Conservation (phyloP, 2,888 invertebrate genomes). For the Isotomurus palustris region DNA sequence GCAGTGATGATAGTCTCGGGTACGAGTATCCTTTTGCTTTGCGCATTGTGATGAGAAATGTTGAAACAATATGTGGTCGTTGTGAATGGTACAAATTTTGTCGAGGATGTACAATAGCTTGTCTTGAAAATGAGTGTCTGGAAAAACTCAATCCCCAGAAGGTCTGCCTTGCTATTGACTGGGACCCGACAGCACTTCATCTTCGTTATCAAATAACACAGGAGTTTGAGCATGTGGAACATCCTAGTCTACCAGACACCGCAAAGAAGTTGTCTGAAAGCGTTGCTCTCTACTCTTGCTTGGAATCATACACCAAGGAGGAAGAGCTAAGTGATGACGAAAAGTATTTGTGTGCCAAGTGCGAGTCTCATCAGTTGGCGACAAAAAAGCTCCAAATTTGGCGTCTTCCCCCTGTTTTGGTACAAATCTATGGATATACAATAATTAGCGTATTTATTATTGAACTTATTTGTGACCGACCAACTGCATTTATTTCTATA, state of each 20-base stretch:
- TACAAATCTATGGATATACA: no score
- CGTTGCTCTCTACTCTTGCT: conserved; percentile 75
- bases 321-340: conserved; percentile 73
- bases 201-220: conserved; percentile 76
- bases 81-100: conserved; percentile 80
- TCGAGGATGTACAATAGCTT: conserved; percentile 76
- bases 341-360: conserved; percentile 78
- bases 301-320: conserved; percentile 81
- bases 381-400: conserved; percentile 88
- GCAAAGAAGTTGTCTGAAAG: conserved; percentile 72
- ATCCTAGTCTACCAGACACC: conserved; percentile 66
- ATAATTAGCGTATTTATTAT: no score
- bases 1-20: conserved; percentile 83
- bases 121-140: conserved; percentile 52
- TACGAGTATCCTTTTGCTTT: conserved; percentile 89
- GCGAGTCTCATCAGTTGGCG: conserved; percentile 76
- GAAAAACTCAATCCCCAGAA: conserved; percentile 47
- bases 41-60: conserved; percentile 69
- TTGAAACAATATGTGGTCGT: conserved; percentile 64
- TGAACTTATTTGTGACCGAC: no score
- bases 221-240: conserved; percentile 72
- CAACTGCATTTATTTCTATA: conserved; percentile 49
- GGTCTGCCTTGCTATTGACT: conserved; percentile 76
- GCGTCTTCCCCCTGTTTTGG: conserved; percentile 82
- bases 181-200: conserved; percentile 91